Evolutionary conservation across 2,888 invertebrate species (phyloP), one percentile per base, ranked within the genome.

Genomic region (Plebejus anna): DNA sequence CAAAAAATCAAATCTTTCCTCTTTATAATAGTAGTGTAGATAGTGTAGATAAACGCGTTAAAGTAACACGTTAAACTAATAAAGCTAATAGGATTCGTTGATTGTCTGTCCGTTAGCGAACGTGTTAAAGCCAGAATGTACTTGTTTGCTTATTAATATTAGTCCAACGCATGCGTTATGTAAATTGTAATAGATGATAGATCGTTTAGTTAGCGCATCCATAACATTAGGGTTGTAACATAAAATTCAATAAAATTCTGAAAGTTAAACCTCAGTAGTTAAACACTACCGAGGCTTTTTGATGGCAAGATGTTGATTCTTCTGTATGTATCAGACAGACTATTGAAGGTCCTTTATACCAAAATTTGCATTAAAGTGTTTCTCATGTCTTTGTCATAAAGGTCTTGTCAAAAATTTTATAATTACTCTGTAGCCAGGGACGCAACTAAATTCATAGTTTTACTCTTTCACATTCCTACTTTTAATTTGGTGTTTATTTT

Each of bases 81-180:
- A 84, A 84, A 83, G 81, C 82, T 84, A 88, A 88, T 88, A 88
- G 89, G 88, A 87, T 87, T 89, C 87, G 84, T 83, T 89, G 87
- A 90, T 90, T 91, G 90, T 88, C 47, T 72, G 71, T 72, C 42
- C 72, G 72, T 72, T 47, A 72, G 72, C 47, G 28, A 28, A 72
- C 72, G 72, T 73, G 73, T 73, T 55, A 32, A 51, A 51, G 73
- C 73, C 47, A 73, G 55, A 73, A 72, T 72, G 47, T 36, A 47
- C 72, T 22, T 73, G 51, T 73, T 73, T 73, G 73, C 90, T 88
- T 89, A 90, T 91, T 91, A 78, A 80, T 80, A 80, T 81, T 79
- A 79, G 77, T 79, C 76, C 77, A 79, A 78, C 80, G 75, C 78
- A 90, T 89, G 88, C 89, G 89, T 88, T 90, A 86, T 86, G 86